These are phyloP conservation scores for Lasaia peninsularis DNA, from an alignment of 1,140 invertebrate genomes.

Conservation along the genomic window DNA sequence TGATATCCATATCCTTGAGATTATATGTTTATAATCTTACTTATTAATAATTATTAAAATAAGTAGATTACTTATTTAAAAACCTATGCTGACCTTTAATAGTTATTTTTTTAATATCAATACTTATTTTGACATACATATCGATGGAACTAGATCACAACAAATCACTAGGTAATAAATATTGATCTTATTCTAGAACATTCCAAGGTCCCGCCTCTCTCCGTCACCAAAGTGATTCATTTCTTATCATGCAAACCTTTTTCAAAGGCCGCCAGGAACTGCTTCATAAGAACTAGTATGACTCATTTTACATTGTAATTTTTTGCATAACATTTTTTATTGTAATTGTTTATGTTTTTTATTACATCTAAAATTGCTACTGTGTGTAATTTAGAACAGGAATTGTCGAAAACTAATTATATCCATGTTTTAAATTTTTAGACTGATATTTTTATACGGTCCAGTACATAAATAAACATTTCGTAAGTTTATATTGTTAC, in stretches of 20 bases:
- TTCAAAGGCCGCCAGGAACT: constrained; percentile 5
- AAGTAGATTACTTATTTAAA: background rate
- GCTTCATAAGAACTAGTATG: background rate
- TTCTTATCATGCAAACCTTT: constrained; percentile 1
- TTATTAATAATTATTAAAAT: background rate
- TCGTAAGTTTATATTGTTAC: too few species aligned
- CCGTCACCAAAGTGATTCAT: constrained; percentile 6
- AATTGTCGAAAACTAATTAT: too few species aligned
- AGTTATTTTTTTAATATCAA: too few species aligned
- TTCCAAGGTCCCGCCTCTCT: constrained; percentile 1
- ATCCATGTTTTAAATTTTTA: too few species aligned
- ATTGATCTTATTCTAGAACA: constrained; percentile 1
- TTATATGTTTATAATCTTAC: background rate
- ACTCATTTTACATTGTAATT: background rate
- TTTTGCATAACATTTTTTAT: background rate
- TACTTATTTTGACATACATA: too few species aligned
- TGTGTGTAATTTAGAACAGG: background rate
- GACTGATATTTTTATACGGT: too few species aligned
- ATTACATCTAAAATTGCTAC: background rate
- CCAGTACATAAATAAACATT: too few species aligned
- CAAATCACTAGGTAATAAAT: background rate
- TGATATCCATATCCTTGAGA: background rate
- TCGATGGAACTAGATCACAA: too few species aligned
- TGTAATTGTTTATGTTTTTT: background rate
- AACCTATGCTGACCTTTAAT: too few species aligned